Base-by-base conservation (phyloP, 2,888 invertebrate genomes). In the Ochropacha duplaris region DNA sequence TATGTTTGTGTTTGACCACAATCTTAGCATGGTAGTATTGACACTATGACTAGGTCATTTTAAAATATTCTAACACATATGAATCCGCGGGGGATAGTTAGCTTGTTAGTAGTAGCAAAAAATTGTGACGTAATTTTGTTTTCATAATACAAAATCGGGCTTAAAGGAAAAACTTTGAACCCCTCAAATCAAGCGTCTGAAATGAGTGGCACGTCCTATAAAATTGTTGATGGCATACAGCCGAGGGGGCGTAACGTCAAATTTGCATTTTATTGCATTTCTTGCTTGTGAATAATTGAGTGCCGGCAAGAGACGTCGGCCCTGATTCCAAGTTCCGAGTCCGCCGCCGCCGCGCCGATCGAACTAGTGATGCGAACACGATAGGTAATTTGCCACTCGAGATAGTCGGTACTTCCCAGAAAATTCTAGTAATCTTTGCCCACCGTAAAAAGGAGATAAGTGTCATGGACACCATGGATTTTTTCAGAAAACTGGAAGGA, bases 251-350 rank as follows among this genome's bases (percentile, higher is more conserved):
- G 60, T 58, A 62, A 61, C 61, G 65, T 59, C 54, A 64, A 65
- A 71, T 74, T 74, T 74, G 71, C 74, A 75, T 75, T 69, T 68
- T 70, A 75, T 74, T 75, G 72, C 72, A 74, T 66, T 69, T 66
- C 62, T 57, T 63, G 60, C 59, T 57, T 51, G 59, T 61, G 65
- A 68, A 65, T 71, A 73, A 72, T 68, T 69, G 70, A 67, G 72
- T 70, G 67, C 68, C 67, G 44, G 44, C 44, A 19, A 44, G 44
- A 44, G 44, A 64, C 57, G 44, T 54, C 14, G 19, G 39, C 57
- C 44, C 36, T 54, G 55, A 54, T 58, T 60, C 60, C 54, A 36
- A 36, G 44, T 49, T 49, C 54, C 26, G 54, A 26, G n/a, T 39
- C 44, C 9, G 19, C 19, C 44, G 19, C 19, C 44, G 44, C 6